phyloP scores from a whole-genome alignment of 2,888 invertebrate genomes.

The Andrena haemorrhoa region DNA sequence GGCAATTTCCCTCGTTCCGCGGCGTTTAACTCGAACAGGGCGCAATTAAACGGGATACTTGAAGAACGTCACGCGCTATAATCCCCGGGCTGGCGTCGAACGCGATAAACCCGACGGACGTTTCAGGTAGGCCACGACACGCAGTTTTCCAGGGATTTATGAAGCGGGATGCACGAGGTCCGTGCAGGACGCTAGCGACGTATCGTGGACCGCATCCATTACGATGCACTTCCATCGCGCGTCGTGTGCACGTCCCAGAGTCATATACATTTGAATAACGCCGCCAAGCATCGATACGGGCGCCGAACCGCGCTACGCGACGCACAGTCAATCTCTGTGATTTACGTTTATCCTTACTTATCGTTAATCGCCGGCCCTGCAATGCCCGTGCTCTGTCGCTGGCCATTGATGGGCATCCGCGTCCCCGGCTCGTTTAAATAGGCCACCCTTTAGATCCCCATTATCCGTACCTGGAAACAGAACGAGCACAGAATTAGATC shows the following conservation, averaged over 20 bases:
- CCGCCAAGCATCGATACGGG: conserved; percentile 56
- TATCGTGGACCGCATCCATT: conserved; percentile 73
- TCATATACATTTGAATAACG: conserved; percentile 67
- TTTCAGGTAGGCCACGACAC: conserved; percentile 19
- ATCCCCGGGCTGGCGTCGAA: conserved; percentile 17
- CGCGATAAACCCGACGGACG: conserved; percentile 14
- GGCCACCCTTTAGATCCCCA: background rate
- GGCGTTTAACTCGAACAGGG: conserved; percentile 10
- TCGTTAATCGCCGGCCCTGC: conserved; percentile 38
- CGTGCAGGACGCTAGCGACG: conserved; percentile 64
- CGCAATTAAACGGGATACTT: conserved; percentile 29
- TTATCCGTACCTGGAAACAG: conserved; percentile 34
- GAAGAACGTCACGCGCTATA: conserved; percentile 16
- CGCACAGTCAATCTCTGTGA: conserved; percentile 55
- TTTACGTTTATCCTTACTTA: conserved; percentile 60
- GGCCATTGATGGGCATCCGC: background rate
- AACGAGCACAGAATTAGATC: conserved; percentile 8
- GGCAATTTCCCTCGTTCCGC: background rate
- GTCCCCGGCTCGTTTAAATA: background rate
- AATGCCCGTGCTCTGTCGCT: conserved; percentile 1
- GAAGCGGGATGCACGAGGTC: conserved; percentile 69
- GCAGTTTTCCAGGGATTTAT: conserved; percentile 74
- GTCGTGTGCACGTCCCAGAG: conserved; percentile 39
- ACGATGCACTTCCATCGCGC: conserved; percentile 65
- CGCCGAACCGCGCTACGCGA: conserved; percentile 22